Evolutionary conservation across 2,888 invertebrate genomes (phyloP).

Genomic region (Magallana nippona): DNA sequence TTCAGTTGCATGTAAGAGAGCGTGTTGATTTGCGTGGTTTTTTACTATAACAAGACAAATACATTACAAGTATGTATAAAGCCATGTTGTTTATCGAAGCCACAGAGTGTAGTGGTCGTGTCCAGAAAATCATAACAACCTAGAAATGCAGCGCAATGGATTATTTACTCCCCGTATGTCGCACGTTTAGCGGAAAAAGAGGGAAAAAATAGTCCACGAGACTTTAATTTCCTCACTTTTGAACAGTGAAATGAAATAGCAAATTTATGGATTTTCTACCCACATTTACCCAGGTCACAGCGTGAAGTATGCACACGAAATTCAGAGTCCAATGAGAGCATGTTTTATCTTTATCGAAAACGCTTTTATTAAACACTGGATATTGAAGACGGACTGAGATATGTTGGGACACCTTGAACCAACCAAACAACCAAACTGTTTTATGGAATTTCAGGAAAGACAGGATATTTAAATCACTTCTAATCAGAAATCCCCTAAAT

Average conservation of each 20-base stretch:
- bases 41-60: conserved; percentile 33
- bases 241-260: conserved; percentile 25
- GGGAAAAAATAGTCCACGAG: not conserved
- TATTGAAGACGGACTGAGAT: conserved; percentile 5
- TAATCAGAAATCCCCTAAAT: conserved; percentile 33
- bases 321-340: conserved; percentile 31
- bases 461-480: conserved; percentile 30
- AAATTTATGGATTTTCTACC: conserved; percentile 23
- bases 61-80: conserved; percentile 35
- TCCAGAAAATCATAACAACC: conserved; percentile 19
- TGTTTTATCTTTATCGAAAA: conserved; percentile 38
- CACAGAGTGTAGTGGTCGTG: conserved; percentile 29
- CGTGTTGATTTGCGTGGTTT: conserved; percentile 31
- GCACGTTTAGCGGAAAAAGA: conserved; percentile 4
- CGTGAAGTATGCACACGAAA: conserved; percentile 27
- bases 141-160: conserved; percentile 21
- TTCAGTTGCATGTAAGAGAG: conserved; percentile 30
- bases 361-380: conserved; percentile 38
- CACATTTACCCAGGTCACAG: conserved; percentile 8
- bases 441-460: conserved; percentile 26
- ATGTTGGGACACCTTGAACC: conserved; percentile 19
- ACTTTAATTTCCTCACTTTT: conserved; percentile 32
- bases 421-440: conserved; percentile 12
- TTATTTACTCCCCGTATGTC: conserved; percentile 31
- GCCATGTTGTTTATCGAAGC: conserved; percentile 32